Percentiles rank a stretch among this genome's conserved stretches.
These are phyloP conservation scores for Halisarca cf. caerulea DNA, from an alignment of 37 sponge, comb jelly and placozoan genomes.

Conservation along the genomic window DNA sequence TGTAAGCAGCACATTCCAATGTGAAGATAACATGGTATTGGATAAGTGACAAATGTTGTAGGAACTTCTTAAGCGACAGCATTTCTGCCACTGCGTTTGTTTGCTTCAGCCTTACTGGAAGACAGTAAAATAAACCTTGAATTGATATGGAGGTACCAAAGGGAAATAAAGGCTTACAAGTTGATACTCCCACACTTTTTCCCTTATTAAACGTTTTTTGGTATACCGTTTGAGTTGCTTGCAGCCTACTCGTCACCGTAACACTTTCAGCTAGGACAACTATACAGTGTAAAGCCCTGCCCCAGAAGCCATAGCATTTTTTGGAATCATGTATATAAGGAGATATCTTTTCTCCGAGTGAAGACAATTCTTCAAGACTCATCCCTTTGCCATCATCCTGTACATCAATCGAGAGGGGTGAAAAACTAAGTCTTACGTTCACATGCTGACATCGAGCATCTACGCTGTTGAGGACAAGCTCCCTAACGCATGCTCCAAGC, in stretches of 20 bases:
- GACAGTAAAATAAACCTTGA: conserved; percentile 5
- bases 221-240: background rate
- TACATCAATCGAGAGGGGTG: background rate
- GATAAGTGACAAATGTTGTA: background rate
- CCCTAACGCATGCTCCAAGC: conserved; percentile 61
- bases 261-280: background rate
- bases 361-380: background rate
- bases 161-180: background rate
- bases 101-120: background rate
- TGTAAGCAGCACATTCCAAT: background rate
- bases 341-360: background rate
- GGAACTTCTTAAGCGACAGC: background rate
- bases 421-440: conserved; percentile 54
- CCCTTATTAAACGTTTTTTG: background rate
- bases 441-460: conserved; percentile 77
- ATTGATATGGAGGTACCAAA: background rate
- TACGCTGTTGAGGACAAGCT: conserved; percentile 86
- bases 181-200: background rate
- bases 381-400: background rate
- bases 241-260: background rate
- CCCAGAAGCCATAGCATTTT: background rate
- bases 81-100: background rate
- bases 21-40: background rate
- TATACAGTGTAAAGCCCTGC: background rate
- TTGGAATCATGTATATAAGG: background rate